phyloP scores from a whole-genome alignment of 2,113 vertebrate species.

The Neotragus moschatus region DNA sequence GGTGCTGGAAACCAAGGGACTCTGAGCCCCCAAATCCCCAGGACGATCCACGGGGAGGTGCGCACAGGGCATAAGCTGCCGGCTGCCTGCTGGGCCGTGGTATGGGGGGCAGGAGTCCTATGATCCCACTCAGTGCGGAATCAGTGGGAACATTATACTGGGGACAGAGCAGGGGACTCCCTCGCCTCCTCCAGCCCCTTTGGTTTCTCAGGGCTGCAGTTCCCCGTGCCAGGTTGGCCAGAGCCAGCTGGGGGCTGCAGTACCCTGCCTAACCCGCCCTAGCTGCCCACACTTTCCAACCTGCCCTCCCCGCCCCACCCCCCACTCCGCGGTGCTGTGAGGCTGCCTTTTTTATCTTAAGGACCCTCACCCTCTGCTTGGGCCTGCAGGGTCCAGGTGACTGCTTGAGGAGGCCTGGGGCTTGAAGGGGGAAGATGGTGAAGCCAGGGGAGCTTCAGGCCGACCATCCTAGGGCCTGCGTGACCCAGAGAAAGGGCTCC shows the following conservation, averaged over 20 bases:
- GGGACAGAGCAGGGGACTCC: not conserved
- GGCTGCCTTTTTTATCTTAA: not conserved
- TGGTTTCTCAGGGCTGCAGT: not conserved
- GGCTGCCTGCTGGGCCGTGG: not conserved
- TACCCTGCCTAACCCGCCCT: not conserved
- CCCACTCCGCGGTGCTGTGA: not conserved
- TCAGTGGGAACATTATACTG: not conserved
- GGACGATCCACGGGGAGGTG: not conserved
- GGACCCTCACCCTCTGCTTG: not conserved
- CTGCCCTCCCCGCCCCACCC: not conserved
- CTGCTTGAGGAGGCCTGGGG: not conserved
- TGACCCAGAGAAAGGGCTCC: not conserved
- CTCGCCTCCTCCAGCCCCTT: not conserved
- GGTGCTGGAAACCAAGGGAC: not conserved
- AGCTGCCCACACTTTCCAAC: not conserved
- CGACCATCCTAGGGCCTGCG: not conserved
- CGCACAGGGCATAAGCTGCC: not conserved
- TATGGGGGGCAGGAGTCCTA: not conserved
- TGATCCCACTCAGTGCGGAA: constrained; percentile 35
- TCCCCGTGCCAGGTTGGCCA: not conserved
- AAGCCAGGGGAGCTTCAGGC: not conserved
- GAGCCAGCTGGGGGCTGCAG: not conserved
- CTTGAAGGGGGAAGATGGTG: not conserved
- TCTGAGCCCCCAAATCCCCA: not conserved
- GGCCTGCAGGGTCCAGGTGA: not conserved